Evolutionary conservation across 2,113 vertebrate genomes (phyloP), one percentile per base, ranked within the genome.

Genomic region (Sula dactylatra): DNA sequence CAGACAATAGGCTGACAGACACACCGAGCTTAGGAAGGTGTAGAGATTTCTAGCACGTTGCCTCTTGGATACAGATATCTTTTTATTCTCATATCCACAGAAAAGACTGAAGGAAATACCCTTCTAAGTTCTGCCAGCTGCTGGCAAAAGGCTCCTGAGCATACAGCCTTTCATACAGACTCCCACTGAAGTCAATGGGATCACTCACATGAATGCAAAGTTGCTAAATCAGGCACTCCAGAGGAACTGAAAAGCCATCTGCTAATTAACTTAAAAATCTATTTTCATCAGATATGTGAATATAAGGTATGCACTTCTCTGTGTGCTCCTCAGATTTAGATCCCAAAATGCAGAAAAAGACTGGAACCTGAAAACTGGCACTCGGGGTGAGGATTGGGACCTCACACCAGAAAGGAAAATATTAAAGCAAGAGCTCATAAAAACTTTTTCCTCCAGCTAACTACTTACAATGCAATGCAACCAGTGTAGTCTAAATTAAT

Each of bases 231-330:
- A 90, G 55, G 80, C 86, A 86, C 80, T 82, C 65, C 52, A 78
- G 80, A 94, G 86, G 38, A 91, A 91, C 4, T 49, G 72, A 96
- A 97, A 90, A 95, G 47, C 88, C 86, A 86, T 64, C 90, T 93
- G 67, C 67, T 95, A 93, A 96, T 97, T 95, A 94, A 92, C 61
- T 94, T 92, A 13, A 95, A 95, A 93, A 92, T 74, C 42, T 94
- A 77, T 94, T 96, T 93, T 92, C 77, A 90, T 83, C 32, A 81
- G 27, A 72, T 54, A 79, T 55, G 27, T 79, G 89, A 95, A 96
- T 67, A 62, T 42, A 73, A 27, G 20, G 14, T 38, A 50, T n/a
- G 20, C 0, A 0, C 36, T 84, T 84, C 81, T 79, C 66, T 72
- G 22, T 50, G 55, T 17, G 27, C 16, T 45, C 56, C 73, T 91